These are phyloP conservation scores for Agrochola lychnidis DNA, from an alignment of 2,888 invertebrate species.

Conservation along the genomic window DNA sequence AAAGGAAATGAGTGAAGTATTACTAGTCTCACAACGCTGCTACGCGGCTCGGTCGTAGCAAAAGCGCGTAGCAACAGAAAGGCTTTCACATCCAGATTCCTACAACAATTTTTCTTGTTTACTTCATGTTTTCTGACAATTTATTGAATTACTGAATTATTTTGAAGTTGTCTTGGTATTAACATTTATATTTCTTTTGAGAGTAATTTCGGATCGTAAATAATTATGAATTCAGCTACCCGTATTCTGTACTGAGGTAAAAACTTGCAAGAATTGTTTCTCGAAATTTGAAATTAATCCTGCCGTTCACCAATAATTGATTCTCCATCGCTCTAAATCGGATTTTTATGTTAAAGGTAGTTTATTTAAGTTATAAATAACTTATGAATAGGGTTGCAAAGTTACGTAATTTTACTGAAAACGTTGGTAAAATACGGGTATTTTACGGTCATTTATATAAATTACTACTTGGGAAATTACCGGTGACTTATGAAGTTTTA, in stretches of 20 bases:
- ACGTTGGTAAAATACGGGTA: too few relatives aligned
- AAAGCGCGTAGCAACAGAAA: slow-evolving; percentile 13
- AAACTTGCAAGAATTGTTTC: not conserved
- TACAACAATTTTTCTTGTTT: not conserved
- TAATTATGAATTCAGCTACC: not conserved
- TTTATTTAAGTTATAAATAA: not conserved
- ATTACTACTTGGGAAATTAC: too few relatives aligned
- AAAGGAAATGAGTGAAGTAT: slow-evolving; percentile 3
- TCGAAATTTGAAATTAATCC: not conserved
- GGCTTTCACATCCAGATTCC: not conserved
- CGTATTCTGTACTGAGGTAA: not conserved
- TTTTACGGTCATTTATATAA: too few relatives aligned
- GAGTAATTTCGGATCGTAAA: not conserved
- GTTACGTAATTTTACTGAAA: too few relatives aligned
- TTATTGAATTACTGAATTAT: not conserved
- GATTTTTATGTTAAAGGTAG: not conserved
- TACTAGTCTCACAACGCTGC: not conserved
- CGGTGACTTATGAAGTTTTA: too few relatives aligned
- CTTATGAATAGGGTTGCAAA: too few relatives aligned
- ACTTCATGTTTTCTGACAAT: not conserved
- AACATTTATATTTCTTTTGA: not conserved
- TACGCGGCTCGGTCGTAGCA: slow-evolving; percentile 9
- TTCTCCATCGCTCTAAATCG: not conserved
- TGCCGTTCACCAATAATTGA: not conserved
- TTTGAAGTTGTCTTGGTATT: not conserved